Percentiles rank a stretch among this genome's conserved stretches.
phyloP scores from a whole-genome alignment of 2,113 vertebrate genomes.

The Tretioscincus oriximinensis region DNA sequence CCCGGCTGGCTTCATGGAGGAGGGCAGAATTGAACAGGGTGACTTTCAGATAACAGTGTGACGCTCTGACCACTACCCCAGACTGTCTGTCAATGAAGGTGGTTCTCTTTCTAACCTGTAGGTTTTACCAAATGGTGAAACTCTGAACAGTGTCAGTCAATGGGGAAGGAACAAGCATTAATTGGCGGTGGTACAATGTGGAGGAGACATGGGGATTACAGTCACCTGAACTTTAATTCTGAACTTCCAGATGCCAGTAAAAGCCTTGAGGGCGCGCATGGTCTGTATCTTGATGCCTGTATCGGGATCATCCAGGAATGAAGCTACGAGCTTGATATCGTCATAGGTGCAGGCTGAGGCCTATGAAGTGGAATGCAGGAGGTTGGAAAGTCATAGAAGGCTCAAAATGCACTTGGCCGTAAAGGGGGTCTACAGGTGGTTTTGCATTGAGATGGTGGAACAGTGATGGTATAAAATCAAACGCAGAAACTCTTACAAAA shows the following conservation, averaged over 20 bases:
- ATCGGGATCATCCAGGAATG: slow-evolving; percentile 61
- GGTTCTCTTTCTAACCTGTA: background rate
- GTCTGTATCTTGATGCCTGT: slow-evolving; percentile 63
- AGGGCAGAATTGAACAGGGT: too few relatives aligned
- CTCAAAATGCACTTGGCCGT: too few relatives aligned
- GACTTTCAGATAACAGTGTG: too few relatives aligned
- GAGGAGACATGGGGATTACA: background rate
- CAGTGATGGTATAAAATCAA: too few relatives aligned
- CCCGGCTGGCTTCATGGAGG: too few relatives aligned
- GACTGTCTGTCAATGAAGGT: background rate
- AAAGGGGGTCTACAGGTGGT: too few relatives aligned
- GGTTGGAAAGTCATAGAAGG: background rate
- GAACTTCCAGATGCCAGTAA: slow-evolving; percentile 66
- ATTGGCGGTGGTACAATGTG: background rate
- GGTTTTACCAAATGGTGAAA: background rate
- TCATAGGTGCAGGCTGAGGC: slow-evolving; percentile 55
- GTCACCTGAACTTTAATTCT: slow-evolving; percentile 65
- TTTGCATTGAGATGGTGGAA: too few relatives aligned
- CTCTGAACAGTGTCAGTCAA: background rate
- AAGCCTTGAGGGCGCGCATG: slow-evolving; percentile 65
- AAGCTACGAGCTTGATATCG: slow-evolving; percentile 52
- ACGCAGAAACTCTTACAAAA: too few relatives aligned
- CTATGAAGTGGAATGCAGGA: slow-evolving; percentile 25
- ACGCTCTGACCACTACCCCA: too few relatives aligned
- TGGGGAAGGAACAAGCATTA: background rate